A percentile compares a stretch with the other conserved stretches of the same genome.
Conservation (phyloP, 2,113 vertebrate species). For the Oxygymnocypris stewartii region DNA sequence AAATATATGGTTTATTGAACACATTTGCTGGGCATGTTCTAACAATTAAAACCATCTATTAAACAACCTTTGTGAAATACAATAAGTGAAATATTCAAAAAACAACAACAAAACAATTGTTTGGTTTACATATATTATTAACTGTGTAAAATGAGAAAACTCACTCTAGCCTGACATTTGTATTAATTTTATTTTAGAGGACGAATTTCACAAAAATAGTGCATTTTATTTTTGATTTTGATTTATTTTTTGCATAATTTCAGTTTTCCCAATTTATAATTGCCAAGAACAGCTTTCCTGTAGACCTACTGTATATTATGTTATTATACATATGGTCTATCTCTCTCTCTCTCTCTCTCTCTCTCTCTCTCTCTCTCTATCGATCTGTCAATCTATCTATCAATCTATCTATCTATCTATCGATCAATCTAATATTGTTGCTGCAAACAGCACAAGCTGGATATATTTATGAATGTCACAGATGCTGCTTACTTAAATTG, state of each 20-base stretch:
- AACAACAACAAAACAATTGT: neutral
- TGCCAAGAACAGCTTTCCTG: no score
- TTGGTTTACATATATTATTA: neutral
- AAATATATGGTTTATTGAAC: neutral
- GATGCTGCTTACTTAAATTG: neutral
- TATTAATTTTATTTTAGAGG: neutral
- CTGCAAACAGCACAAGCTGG: neutral
- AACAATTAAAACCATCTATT: neutral
- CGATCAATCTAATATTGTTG: neutral
- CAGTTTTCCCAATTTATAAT: no score
- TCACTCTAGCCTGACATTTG: neutral
- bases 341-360: no score
- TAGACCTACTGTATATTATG: no score
- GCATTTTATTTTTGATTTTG: neutral
- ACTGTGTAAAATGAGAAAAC: neutral
- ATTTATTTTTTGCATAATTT: neutral
- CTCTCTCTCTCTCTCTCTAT: no score
- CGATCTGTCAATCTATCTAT: no score
- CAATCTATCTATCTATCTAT: no score
- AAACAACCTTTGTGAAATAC: neutral
- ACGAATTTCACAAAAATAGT: neutral
- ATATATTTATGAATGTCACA: conserved; percentile 3
- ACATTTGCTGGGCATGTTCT: neutral
- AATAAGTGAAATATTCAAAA: neutral
- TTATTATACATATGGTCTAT: no score